Base-by-base conservation (phyloP, 1,140 invertebrate species). In the Ephestia elutella region DNA sequence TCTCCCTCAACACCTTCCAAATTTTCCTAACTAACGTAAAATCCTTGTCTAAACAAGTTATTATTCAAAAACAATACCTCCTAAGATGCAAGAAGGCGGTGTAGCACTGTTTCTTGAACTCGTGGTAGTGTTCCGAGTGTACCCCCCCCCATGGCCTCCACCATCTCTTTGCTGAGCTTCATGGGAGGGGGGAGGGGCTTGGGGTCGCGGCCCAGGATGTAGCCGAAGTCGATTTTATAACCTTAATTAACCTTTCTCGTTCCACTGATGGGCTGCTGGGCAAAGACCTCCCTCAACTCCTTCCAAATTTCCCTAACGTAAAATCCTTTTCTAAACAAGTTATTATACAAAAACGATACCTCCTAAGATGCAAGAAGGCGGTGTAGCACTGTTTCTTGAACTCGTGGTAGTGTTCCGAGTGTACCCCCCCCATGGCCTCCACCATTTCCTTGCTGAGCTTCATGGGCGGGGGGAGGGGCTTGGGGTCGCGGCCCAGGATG, bases 201-300 rank as follows among this genome's bases (percentile, higher is more conserved):
- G 0, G 99, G 98, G 90, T 99, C 99, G 57, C 98, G 91, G 5
- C 98, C 98, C 28, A 99, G 90, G 77, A 99, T 99, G 78, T 98
- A 99, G 1, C 98, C 98, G 89, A 99, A 99, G 90, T 99, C 99
- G 66, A 99, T 98, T n/a, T n/a, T n/a, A n/a, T n/a, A n/a, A n/a
- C n/a, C n/a, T n/a, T n/a, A n/a, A n/a, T n/a, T n/a, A n/a, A n/a
- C n/a, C n/a, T n/a, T n/a, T n/a, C n/a, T n/a, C n/a, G n/a, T n/a
- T n/a, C n/a, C n/a, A n/a, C n/a, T n/a, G n/a, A n/a, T n/a, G n/a
- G n/a, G n/a, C n/a, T n/a, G n/a, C n/a, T n/a, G n/a, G n/a, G n/a
- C n/a, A n/a, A n/a, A n/a, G n/a, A n/a, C n/a, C n/a, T n/a, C n/a
- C n/a, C n/a, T n/a, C n/a, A n/a, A n/a, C n/a, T n/a, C n/a, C n/a